Evolutionary conservation across 2,113 vertebrate species (phyloP).

Genomic region (Trogon melanurus): DNA sequence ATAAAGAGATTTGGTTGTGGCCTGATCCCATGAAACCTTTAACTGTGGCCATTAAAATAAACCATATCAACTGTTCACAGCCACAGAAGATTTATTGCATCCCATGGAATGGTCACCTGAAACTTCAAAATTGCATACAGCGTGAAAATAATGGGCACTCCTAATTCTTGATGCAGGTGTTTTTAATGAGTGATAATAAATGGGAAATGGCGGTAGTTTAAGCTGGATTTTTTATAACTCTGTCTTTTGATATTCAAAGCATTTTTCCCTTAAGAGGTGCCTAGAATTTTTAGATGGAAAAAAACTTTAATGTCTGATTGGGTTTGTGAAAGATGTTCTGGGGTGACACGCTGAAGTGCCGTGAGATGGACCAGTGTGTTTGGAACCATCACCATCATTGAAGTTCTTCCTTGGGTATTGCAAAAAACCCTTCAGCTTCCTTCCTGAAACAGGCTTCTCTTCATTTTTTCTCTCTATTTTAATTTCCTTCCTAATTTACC

Average conservation of each 20-base stretch:
- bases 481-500: not conserved
- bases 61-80: slow-evolving; percentile 27
- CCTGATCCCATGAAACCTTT: slow-evolving; percentile 73
- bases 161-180: slow-evolving; percentile 16
- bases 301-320: not conserved
- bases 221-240: not conserved
- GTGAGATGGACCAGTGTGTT: not conserved
- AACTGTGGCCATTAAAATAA: slow-evolving; percentile 67
- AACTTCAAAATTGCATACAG: not conserved
- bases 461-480: not conserved
- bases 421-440: not conserved
- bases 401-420: not conserved
- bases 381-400: not conserved
- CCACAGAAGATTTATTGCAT: slow-evolving; percentile 42
- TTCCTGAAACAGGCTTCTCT: not conserved
- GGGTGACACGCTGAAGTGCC: not conserved
- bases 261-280: not conserved
- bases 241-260: slow-evolving; percentile 34
- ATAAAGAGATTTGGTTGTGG: slow-evolving; percentile 73
- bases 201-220: not conserved
- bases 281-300: slow-evolving; percentile 10
- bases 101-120: not conserved
- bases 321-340: not conserved
- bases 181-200: slow-evolving; percentile 37
- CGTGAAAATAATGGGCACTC: not conserved